phyloP scores from a whole-genome alignment of 2,888 invertebrate genomes.

The Polyommatus icarus region DNA sequence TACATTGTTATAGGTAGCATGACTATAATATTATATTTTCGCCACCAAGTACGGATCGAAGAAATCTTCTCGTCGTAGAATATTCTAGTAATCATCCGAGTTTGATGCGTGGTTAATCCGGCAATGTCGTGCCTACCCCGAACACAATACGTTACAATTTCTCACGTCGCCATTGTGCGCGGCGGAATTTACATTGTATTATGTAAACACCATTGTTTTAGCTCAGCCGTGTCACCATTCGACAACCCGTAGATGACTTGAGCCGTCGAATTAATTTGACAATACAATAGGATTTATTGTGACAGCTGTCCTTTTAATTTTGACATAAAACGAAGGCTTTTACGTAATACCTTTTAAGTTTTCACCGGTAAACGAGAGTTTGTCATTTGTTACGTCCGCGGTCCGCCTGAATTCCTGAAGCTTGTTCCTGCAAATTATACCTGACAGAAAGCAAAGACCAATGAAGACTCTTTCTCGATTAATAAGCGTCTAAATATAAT shows the following conservation, averaged over 20 bases:
- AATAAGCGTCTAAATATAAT: no score
- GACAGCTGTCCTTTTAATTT: slow-evolving; percentile 30
- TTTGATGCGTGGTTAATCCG: slow-evolving; percentile 17
- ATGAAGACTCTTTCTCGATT: neutral
- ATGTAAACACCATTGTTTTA: slow-evolving; percentile 56
- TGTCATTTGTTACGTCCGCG: neutral
- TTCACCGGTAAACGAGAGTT: neutral
- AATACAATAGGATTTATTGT: slow-evolving; percentile 38
- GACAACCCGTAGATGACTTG: slow-evolving; percentile 31
- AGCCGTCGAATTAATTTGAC: slow-evolving; percentile 39
- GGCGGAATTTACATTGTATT: slow-evolving; percentile 52
- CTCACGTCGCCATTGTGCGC: slow-evolving; percentile 53
- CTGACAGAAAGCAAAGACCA: neutral
- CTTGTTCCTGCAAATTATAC: no score
- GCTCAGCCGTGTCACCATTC: slow-evolving; percentile 51
- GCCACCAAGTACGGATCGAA: no score
- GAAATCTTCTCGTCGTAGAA: neutral
- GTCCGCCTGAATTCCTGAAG: neutral
- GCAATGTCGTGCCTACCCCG: slow-evolving; percentile 36
- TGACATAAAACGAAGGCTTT: slow-evolving; percentile 10
- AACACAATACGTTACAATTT: slow-evolving; percentile 59
- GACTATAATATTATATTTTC: no score
- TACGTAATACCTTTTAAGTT: neutral
- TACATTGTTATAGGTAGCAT: no score
- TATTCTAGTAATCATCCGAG: neutral